Evolutionary conservation across 2,888 invertebrate species (phyloP), one percentile per base, ranked within the genome.

Genomic region (Germaria angustata): DNA sequence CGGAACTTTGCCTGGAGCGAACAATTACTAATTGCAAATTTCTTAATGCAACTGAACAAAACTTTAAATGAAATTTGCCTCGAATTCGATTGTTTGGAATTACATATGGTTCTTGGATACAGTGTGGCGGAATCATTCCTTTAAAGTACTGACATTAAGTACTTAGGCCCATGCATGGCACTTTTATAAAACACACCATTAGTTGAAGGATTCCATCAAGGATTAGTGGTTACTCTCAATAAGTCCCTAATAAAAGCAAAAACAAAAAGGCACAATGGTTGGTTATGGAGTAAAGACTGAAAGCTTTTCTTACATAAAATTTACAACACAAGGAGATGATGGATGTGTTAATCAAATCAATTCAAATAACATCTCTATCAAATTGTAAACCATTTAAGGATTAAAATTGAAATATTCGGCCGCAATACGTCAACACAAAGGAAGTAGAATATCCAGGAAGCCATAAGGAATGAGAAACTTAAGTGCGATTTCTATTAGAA

Each of bases 291-390:
- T 51, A 17, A 6, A 15, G 20, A 28, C 20, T 75, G 65, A 77
- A 75, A 44, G 71, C 76, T 51, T 68, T 75, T 53, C 32, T 32
- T 44, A 20, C 22, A 36, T 76, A 24, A 46, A 69, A 20, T 63
- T 24, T 51, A 51, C 61, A 68, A 15, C 6, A 20, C 20, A 75
- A 63, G 46, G 28, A n/a, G n/a, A 69, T 90, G 89, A 89, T 89
- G 89, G 90, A 90, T 89, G 85, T 84, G 86, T 84, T 87, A 87
- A 89, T 90, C 89, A 88, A 90, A 88, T 87, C 86, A 85, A 84
- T 86, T 89, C 86, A 87, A 36, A 66, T 57, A 13, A 57, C 55
- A 66, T 46, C 46, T 85, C 85, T 86, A 85, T 86, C 84, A 55
- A 79, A 73, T 66, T 80, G 59, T 53, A 79, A 76, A 80, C 80